Evolutionary conservation across 2,888 invertebrate species (phyloP).

Genomic region (Mechanitis mazaeus): DNA sequence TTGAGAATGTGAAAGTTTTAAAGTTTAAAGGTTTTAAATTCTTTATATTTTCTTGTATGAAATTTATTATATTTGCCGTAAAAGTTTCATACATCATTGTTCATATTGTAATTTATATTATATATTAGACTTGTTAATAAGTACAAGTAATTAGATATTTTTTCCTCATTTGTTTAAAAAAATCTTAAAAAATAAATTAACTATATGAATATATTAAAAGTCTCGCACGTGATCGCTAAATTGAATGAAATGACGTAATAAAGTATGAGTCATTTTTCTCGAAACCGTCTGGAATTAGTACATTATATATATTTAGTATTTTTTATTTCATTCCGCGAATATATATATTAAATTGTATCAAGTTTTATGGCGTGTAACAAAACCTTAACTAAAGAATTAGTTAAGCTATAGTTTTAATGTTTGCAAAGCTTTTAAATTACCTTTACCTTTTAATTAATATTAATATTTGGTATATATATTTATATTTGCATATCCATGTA

Average conservation of each 20-base stretch:
- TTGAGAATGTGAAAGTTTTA: constrained; percentile 6
- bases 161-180: constrained; percentile 24
- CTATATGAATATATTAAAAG: constrained; percentile 19
- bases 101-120: background rate
- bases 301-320: background rate
- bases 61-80: constrained; percentile 8
- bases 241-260: constrained; percentile 36
- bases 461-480: background rate
- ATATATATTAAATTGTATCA: constrained; percentile 2
- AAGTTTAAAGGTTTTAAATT: constrained; percentile 27
- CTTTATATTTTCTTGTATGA: constrained; percentile 29
- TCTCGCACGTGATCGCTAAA: constrained; percentile 33
- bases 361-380: background rate
- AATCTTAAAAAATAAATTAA: constrained; percentile 11
- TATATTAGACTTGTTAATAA: background rate
- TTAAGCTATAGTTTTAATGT: constrained; percentile 3
- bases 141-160: constrained; percentile 7
- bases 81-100: background rate
- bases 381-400: background rate
- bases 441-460: background rate
- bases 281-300: constrained; percentile 27
- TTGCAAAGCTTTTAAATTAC: background rate
- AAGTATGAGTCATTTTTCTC: constrained; percentile 33
- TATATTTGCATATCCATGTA: background rate
- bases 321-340: background rate